phyloP scores from a whole-genome alignment of 2,888 invertebrate genomes.

The Lamellibrachia columna region DNA sequence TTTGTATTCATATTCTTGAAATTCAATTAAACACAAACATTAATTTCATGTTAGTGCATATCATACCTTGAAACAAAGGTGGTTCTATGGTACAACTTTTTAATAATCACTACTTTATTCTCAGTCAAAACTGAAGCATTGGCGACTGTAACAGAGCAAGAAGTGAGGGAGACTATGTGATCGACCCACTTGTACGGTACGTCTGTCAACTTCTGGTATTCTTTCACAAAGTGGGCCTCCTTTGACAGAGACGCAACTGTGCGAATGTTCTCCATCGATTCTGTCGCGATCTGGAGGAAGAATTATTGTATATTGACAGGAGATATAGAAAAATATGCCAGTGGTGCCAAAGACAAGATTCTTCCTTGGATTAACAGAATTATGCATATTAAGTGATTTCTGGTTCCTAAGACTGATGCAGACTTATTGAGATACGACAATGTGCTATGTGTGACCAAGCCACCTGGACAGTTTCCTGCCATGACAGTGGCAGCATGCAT shows the following conservation, averaged over 20 bases:
- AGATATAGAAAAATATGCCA: neutral
- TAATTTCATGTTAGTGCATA: too few relatives aligned
- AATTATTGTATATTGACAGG: neutral
- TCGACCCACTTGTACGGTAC: conserved; percentile 50
- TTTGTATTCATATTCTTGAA: too few relatives aligned
- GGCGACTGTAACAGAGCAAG: neutral
- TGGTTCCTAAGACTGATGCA: too few relatives aligned
- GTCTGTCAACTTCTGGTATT: conserved; percentile 45
- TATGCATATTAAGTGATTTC: too few relatives aligned
- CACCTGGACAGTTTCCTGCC: too few relatives aligned
- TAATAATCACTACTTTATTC: too few relatives aligned
- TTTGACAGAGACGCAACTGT: conserved; percentile 60
- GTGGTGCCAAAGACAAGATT: neutral
- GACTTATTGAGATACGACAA: neutral
- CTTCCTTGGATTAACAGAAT: too few relatives aligned
- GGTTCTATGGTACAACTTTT: too few relatives aligned
- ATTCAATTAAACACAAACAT: too few relatives aligned
- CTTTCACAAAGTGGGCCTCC: conserved; percentile 51
- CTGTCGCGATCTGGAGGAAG: conserved; percentile 54
- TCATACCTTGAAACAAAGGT: too few relatives aligned
- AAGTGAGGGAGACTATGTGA: neutral
- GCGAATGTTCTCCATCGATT: conserved; percentile 61
- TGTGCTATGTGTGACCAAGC: neutral
- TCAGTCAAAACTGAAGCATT: too few relatives aligned
- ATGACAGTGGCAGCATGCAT: too few relatives aligned